Conservation (phyloP, 2,113 vertebrate genomes). For the Alaudala cheleensis region DNA sequence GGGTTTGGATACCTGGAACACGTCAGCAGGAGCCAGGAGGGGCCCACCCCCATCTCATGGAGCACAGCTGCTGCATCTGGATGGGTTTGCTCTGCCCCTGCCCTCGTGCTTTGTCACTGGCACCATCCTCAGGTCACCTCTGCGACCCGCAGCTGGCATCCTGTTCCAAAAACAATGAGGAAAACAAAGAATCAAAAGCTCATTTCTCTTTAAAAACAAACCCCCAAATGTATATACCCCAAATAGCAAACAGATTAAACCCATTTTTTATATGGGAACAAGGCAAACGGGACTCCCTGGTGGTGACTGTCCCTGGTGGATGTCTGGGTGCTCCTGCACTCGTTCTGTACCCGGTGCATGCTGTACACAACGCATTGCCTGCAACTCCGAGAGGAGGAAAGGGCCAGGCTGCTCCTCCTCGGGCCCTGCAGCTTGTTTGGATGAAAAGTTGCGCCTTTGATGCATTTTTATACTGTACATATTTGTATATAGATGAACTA, state of each 20-base stretch:
- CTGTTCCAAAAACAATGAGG: not conserved
- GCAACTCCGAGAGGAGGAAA: not conserved
- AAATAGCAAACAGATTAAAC: not conserved
- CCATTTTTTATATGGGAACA: constrained; percentile 46
- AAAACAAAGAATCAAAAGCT: not conserved
- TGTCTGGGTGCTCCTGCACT: constrained; percentile 32
- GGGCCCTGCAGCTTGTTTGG: constrained; percentile 57
- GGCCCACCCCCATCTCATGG: not conserved
- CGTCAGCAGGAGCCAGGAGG: not conserved
- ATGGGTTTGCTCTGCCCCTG: not conserved
- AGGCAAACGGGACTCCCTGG: constrained; percentile 11
- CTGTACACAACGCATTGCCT: constrained; percentile 67
- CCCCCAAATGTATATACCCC: constrained; percentile 14
- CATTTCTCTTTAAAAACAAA: not conserved
- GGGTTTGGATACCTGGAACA: not conserved
- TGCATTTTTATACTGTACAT: constrained; percentile 81
- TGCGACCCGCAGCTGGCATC: not conserved
- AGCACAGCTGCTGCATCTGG: not conserved
- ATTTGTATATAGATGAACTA: constrained; percentile 78
- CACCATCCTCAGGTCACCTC: not conserved
- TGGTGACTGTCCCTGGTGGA: constrained; percentile 36
- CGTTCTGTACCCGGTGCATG: constrained; percentile 70
- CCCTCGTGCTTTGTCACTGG: not conserved
- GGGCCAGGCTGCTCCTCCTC: constrained; percentile 42
- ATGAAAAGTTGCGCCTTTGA: constrained; percentile 60